These are phyloP conservation scores for Alligator mississippiensis DNA, from an alignment of 2,113 vertebrate genomes.

Conservation along the genomic window DNA sequence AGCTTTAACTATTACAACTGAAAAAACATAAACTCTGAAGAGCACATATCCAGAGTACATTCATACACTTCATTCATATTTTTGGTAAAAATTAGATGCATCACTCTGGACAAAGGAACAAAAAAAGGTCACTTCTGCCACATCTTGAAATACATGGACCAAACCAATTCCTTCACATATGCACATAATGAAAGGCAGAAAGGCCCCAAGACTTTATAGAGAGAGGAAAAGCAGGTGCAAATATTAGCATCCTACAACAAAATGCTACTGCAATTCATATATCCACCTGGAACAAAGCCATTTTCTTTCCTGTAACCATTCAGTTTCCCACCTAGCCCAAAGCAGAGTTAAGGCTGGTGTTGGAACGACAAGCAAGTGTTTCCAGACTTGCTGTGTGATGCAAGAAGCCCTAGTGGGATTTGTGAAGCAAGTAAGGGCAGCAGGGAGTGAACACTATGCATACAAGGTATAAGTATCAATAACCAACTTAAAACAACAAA, in stretches of 20 bases:
- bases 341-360: fast-evolving
- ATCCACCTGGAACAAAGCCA: fast-evolving
- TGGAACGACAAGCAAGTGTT: fast-evolving
- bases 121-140: background rate
- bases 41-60: background rate
- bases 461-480: background rate
- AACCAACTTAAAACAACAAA: background rate
- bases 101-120: fast-evolving
- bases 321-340: background rate
- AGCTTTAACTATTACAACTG: background rate
- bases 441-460: background rate
- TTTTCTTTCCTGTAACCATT: background rate
- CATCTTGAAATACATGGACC: background rate
- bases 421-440: background rate
- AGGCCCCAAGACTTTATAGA: background rate
- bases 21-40: background rate
- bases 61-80: fast-evolving
- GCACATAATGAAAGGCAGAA: fast-evolving
- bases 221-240: background rate
- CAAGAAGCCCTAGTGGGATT: fast-evolving
- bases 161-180: fast-evolving
- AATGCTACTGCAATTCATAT: fast-evolving
- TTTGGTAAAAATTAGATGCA: background rate
- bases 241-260: background rate
- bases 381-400: background rate